Conservation (phyloP, 2,113 vertebrate species). For the Salvator merianae region DNA sequence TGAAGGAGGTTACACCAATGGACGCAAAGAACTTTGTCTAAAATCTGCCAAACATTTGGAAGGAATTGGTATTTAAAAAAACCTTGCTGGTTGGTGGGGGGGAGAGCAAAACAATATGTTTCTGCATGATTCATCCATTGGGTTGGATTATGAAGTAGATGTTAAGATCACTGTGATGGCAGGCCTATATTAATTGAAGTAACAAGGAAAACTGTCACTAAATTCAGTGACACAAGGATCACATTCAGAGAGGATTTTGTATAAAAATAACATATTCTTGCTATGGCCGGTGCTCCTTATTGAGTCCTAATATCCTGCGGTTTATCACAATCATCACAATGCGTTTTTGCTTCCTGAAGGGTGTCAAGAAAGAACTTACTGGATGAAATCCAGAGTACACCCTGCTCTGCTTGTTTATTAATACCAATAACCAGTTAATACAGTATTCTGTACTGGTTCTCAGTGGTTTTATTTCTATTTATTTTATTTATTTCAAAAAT, state of each 20-base stretch:
- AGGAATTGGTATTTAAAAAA: constrained; percentile 39
- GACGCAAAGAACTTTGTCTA: constrained; percentile 34
- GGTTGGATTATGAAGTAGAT: neutral
- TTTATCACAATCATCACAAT: neutral
- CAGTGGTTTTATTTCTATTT: neutral
- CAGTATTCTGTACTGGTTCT: neutral
- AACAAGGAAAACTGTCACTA: neutral
- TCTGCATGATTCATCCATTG: constrained; percentile 35
- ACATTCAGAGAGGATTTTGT: neutral
- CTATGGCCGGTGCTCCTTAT: neutral
- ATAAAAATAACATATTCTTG: neutral
- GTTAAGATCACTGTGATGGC: neutral
- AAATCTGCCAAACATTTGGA: constrained; percentile 44
- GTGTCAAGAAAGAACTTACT: neutral
- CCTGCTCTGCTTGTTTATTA: neutral
- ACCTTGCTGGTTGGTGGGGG: constrained; percentile 15
- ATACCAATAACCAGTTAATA: neutral
- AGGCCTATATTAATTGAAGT: neutral
- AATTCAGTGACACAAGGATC: neutral
- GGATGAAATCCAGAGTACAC: neutral
- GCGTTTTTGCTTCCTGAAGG: neutral
- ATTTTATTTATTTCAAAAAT: too few relatives aligned
- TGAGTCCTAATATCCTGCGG: constrained; percentile 2
- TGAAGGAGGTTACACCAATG: constrained; percentile 44
- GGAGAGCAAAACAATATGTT: constrained; percentile 25